These are phyloP conservation scores for Nemopilema nomurai DNA, from an alignment of 30 jellyfish, hydroid and myxozoan species.

Conservation along the genomic window DNA sequence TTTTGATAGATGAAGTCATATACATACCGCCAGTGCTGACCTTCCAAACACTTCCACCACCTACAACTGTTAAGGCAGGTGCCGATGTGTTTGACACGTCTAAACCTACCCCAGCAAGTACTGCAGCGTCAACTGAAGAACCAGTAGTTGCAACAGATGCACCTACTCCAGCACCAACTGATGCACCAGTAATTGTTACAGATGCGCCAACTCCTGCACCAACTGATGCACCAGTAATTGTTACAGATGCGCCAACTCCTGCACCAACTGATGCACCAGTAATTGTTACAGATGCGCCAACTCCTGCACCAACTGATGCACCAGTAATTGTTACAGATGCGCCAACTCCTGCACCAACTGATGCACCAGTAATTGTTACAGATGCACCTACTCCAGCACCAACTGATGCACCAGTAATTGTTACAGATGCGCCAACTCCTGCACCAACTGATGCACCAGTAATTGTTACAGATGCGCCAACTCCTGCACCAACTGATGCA, in stretches of 20 bases:
- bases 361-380: not conserved
- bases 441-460: not conserved
- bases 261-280: slow-evolving; percentile 15
- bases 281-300: not conserved
- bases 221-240: not conserved
- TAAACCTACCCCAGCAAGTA: slow-evolving; percentile 11
- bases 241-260: not conserved
- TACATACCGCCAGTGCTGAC: not conserved
- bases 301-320: slow-evolving; percentile 1
- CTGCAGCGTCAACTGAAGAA: slow-evolving; percentile 11
- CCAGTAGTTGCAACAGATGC: not conserved
- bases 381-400: slow-evolving; percentile 2
- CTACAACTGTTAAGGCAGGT: not conserved
- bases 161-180: not conserved
- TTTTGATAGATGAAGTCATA: slow-evolving; percentile 7
- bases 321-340: not conserved
- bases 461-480: not conserved
- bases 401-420: slow-evolving; percentile 1
- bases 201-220: not conserved
- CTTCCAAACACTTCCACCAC: not conserved
- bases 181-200: slow-evolving; percentile 4
- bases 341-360: slow-evolving; percentile 1
- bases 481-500: not conserved
- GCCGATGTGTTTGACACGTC: not conserved
- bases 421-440: not conserved